Evolutionary conservation across 1,140 invertebrate genomes (phyloP).

Genomic region (Octopus sinensis): DNA sequence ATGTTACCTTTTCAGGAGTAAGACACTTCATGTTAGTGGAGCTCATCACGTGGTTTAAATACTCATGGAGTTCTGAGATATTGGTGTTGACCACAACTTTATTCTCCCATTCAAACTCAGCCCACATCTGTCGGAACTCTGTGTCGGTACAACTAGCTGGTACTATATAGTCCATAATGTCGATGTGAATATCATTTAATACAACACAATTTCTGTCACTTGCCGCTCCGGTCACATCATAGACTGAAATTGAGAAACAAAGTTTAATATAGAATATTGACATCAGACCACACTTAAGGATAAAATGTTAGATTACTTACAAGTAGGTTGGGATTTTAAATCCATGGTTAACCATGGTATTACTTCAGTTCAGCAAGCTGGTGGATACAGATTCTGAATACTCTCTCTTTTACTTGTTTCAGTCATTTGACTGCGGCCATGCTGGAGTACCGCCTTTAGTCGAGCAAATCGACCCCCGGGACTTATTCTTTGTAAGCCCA

Average conservation of each 20-base stretch:
- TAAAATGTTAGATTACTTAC: no score
- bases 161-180: slow-evolving; percentile 99
- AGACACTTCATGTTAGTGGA: slow-evolving; percentile 99
- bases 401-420: no score
- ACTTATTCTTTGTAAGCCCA: no score
- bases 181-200: slow-evolving; percentile 97
- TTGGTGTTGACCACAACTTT: slow-evolving; percentile 96
- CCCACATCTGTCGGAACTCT: slow-evolving; percentile 99
- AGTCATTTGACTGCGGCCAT: no score
- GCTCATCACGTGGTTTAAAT: slow-evolving; percentile 86
- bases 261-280: not conserved
- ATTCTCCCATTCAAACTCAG: slow-evolving; percentile 99
- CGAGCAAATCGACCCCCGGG: no score
- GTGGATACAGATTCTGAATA: no score
- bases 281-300: no score
- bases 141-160: slow-evolving; percentile 92
- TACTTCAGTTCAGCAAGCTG: no score
- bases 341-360: no score
- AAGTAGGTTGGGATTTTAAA: no score
- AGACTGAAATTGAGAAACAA: slow-evolving; percentile 66
- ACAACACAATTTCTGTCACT: slow-evolving; percentile 96
- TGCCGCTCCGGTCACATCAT: slow-evolving; percentile 88
- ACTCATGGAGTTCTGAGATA: slow-evolving; percentile 87
- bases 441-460: no score
- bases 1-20: slow-evolving; percentile 70